These are phyloP conservation scores for Trichogramma dendrolimi DNA, from an alignment of 2,888 invertebrate species.

Conservation along the genomic window DNA sequence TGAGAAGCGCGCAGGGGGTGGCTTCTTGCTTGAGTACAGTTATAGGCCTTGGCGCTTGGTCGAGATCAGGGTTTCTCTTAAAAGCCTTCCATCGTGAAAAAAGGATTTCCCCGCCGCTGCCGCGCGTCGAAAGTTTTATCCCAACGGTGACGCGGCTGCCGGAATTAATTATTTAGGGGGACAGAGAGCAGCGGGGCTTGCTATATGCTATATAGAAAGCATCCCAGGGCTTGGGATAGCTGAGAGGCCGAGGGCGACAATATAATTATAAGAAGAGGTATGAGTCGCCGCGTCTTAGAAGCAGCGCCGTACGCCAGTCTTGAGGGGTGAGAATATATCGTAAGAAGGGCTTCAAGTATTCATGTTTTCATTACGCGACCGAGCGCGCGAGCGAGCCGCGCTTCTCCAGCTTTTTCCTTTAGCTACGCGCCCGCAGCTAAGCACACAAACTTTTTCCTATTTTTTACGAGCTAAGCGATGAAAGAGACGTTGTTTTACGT, in stretches of 20 bases:
- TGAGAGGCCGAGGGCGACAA: slow-evolving; percentile 48
- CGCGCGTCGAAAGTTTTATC: slow-evolving; percentile 25
- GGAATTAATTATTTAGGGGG: slow-evolving; percentile 53
- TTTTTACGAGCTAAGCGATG: too few species aligned
- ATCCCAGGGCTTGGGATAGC: slow-evolving; percentile 2
- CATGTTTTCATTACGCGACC: slow-evolving; percentile 50
- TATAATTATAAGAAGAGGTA: slow-evolving; percentile 50
- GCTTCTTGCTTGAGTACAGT: too few species aligned
- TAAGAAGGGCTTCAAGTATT: slow-evolving; percentile 48
- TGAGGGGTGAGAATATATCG: slow-evolving; percentile 30
- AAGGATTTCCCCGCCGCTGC: slow-evolving; percentile 28
- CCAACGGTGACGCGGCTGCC: slow-evolving; percentile 41
- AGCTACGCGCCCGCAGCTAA: too few species aligned
- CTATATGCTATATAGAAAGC: not conserved
- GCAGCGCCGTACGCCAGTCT: too few species aligned
- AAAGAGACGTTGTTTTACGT: too few species aligned
- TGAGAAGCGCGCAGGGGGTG: too few species aligned
- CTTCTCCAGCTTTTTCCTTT: not conserved
- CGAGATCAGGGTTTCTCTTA: slow-evolving; percentile 13
- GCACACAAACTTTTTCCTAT: too few species aligned
- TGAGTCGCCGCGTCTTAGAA: too few species aligned
- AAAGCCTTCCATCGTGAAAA: slow-evolving; percentile 27
- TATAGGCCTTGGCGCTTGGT: too few species aligned
- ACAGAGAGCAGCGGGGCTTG: slow-evolving; percentile 49
- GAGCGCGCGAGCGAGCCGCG: not conserved